Percentiles rank a stretch among this genome's conserved stretches.
These are phyloP conservation scores for Mobula hypostoma DNA, from an alignment of 2,113 vertebrate species.

Conservation along the genomic window DNA sequence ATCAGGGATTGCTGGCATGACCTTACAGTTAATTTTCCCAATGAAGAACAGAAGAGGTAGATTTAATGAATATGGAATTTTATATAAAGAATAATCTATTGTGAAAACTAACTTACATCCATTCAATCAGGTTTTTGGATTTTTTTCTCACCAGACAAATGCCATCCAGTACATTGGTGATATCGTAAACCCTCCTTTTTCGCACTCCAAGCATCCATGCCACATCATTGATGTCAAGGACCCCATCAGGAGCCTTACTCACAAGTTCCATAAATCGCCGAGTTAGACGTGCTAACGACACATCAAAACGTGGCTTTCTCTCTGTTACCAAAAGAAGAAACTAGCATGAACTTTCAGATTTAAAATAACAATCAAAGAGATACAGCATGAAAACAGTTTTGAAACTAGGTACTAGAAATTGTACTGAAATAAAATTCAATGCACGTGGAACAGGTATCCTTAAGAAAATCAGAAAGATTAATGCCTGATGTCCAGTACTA, in stretches of 20 bases:
- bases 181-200: slow-evolving; percentile 77
- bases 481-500: not conserved
- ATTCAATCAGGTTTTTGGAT: slow-evolving; percentile 71
- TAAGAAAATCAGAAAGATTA: not conserved
- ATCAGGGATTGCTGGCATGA: not conserved
- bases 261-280: slow-evolving; percentile 76
- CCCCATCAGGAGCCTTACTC: slow-evolving; percentile 59
- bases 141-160: slow-evolving; percentile 70
- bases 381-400: too few species aligned
- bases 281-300: slow-evolving; percentile 67
- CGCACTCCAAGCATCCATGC: slow-evolving; percentile 60
- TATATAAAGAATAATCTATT: not conserved
- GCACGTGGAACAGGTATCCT: not conserved
- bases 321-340: slow-evolving; percentile 40
- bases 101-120: slow-evolving; percentile 71
- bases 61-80: not conserved
- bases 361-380: not conserved
- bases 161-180: slow-evolving; percentile 76
- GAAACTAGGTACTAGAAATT: not conserved
- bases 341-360: not conserved
- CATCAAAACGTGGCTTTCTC: slow-evolving; percentile 61
- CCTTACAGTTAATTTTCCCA: too few species aligned
- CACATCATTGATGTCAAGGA: slow-evolving; percentile 73
- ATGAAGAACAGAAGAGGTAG: not conserved
- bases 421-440: not conserved